phyloP scores from a whole-genome alignment of 2,888 invertebrate genomes.

The Anthophora plumipes region DNA sequence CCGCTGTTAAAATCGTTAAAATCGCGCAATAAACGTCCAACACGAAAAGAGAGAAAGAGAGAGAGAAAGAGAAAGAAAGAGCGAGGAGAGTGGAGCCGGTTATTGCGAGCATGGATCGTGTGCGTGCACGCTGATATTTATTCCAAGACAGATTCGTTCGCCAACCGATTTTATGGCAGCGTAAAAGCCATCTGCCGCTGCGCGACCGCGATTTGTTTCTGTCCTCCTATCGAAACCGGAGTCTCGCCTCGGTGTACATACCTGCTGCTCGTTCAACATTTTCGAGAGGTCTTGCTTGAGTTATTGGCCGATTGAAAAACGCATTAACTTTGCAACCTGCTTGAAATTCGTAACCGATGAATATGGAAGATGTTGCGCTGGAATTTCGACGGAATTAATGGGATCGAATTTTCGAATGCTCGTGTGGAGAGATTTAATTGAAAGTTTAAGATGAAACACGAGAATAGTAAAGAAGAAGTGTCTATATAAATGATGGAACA shows the following conservation, averaged over 20 bases:
- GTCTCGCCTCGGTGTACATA: background rate
- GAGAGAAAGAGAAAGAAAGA: too few species aligned
- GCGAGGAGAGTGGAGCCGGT: conserved; percentile 23
- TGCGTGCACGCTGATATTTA: conserved; percentile 36
- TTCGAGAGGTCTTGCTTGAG: background rate
- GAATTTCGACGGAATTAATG: too few species aligned
- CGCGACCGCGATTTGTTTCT: conserved; percentile 30
- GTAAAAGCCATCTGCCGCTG: conserved; percentile 35
- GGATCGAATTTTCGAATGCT: too few species aligned
- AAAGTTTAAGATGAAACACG: too few species aligned
- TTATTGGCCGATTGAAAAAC: too few species aligned
- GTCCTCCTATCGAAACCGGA: background rate
- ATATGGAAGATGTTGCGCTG: too few species aligned
- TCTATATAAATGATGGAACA: too few species aligned
- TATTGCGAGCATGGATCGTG: conserved; percentile 31
- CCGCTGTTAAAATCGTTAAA: conserved; percentile 53
- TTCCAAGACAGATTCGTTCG: conserved; percentile 45
- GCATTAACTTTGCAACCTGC: too few species aligned
- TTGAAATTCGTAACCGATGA: too few species aligned
- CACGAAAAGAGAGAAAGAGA: too few species aligned
- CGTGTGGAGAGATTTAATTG: too few species aligned
- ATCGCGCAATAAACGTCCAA: conserved; percentile 50
- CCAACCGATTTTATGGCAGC: conserved; percentile 22
- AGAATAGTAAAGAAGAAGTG: too few species aligned
- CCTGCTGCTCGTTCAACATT: background rate